Base-by-base conservation (phyloP, 1,140 invertebrate species). In the Phortica variegata region DNA sequence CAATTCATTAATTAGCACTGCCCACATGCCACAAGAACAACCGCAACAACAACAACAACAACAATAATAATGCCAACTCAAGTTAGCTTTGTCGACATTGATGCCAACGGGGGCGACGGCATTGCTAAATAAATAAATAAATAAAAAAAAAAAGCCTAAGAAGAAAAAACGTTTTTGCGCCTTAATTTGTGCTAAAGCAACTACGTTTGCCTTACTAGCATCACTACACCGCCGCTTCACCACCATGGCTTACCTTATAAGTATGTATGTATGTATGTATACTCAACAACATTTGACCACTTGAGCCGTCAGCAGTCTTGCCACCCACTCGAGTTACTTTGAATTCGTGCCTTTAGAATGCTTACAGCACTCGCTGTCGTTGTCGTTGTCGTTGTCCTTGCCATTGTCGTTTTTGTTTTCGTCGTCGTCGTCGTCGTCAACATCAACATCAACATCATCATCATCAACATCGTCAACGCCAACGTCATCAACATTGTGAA, bases 1-100 rank as follows among this genome's bases (percentile, higher is more conserved):
- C 62, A 66, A 66, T 66, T 66, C 63, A 66, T 62, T 66, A 66
- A 66, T 66, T 66, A 68, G 62, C 66, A 60, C 60, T 55, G n/a
- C n/a, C 49, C 58, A 65, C 52, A 61, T 56, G 58, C 41, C 59
- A 58, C 52, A 54, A 43, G 34, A 53, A 49, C 52, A 52, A 39
- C 34, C 21, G 36, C 51, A 49, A 29, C 26, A 29, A 29, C 6
- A 12, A 29, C 6, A 29, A 12, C 6, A 12, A 29, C 6, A 29
- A 12, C 26, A 29, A 29, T 29, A 29, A 12, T 7, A 12, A 29
- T 12, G 12, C 12, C 6, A 29, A 29, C 26, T 6, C 26, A 12
- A 12, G 26, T 12, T 12, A 29, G 6, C 6, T 6, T 29, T 6
- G 26, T 12, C 12, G 26, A 6, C 26, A 29, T 12, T 7, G 26